Percentiles rank a stretch among this genome's conserved stretches.
Evolutionary conservation across 2,888 invertebrate genomes (phyloP).

Genomic region (Dicranocentrus wangi): DNA sequence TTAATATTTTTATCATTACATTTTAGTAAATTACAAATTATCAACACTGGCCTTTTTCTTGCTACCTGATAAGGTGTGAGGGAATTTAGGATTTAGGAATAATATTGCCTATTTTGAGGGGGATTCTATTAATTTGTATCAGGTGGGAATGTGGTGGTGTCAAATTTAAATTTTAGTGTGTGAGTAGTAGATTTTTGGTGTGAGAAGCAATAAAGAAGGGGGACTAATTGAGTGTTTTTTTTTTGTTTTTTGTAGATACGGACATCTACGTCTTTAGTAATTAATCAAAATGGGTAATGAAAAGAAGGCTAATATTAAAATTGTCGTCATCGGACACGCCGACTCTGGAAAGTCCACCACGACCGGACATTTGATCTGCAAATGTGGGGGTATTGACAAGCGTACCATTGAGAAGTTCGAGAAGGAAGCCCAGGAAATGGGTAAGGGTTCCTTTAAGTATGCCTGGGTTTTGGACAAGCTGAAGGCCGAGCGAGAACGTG

Average conservation of each 20-base stretch:
- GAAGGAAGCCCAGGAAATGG: slow-evolving; percentile 99
- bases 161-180: too few species aligned
- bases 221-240: not conserved
- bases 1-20: not conserved
- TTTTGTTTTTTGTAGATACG: slow-evolving; percentile 36
- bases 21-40: too few species aligned
- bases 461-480: slow-evolving; percentile 99
- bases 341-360: slow-evolving; percentile 98
- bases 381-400: slow-evolving; percentile 99
- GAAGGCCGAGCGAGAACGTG: slow-evolving; percentile 99
- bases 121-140: too few species aligned
- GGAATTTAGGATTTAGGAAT: not conserved
- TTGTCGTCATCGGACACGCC: slow-evolving; percentile 99
- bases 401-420: slow-evolving; percentile 99
- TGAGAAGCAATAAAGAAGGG: too few species aligned
- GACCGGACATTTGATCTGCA: slow-evolving; percentile 99
- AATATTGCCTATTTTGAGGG: too few species aligned
- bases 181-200: too few species aligned
- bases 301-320: slow-evolving; percentile 98
- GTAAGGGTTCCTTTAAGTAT: slow-evolving; percentile 99
- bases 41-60: too few species aligned
- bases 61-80: not conserved
- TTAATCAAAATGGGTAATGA: slow-evolving; percentile 87
- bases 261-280: slow-evolving; percentile 41
- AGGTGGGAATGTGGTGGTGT: too few species aligned